Base-by-base conservation (phyloP, 1,140 invertebrate genomes). In the Anoplolepis gracilipes region DNA sequence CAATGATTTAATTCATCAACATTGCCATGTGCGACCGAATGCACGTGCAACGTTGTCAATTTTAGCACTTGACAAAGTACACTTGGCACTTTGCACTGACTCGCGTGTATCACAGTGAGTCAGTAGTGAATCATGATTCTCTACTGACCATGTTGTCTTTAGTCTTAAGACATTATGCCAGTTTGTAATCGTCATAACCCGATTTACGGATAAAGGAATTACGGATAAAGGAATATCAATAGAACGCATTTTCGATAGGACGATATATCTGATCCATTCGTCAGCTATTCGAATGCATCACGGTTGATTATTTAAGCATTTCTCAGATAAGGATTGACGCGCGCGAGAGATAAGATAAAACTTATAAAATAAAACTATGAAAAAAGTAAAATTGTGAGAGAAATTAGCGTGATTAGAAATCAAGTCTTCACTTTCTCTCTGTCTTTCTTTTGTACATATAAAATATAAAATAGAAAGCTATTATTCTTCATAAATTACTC, bases 111-210 rank as follows among this genome's bases (percentile, higher is more conserved):
- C 75, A 76, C 70, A 72, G 53, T 85, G 84, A 85, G 76, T 85
- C 84, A 85, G 57, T 69, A 72, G 25, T 86, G 85, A 86, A 69
- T 86, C 85, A 86, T 36, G 59, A 70, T 72, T 39, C 46, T 42
- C 59, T 22, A n/a, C n/a, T 72, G 59, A n/a, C 25, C 61, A 49
- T 28, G 61, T 65, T 78, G 85, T 78, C n/a, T n/a, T n/a, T 61
- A 46, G 77, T 28, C 46, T 61, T 72, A 79, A 77, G 75, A 59
- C n/a, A 62, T 76, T 81, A 81, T 77, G 57, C 25, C 42, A 33
- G 46, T 87, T 79, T 65, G 69, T 87, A 87, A 87, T 87, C 85
- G 84, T 81, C 72, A 64, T 85, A 72, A 59, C 72, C 49, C 55
- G 75, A 57, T 85, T 85, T 85, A 59, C 69, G 72, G 67, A 79